These are phyloP conservation scores for Galemys pyrenaicus DNA, from an alignment of 2,113 vertebrate species.

Conservation along the genomic window DNA sequence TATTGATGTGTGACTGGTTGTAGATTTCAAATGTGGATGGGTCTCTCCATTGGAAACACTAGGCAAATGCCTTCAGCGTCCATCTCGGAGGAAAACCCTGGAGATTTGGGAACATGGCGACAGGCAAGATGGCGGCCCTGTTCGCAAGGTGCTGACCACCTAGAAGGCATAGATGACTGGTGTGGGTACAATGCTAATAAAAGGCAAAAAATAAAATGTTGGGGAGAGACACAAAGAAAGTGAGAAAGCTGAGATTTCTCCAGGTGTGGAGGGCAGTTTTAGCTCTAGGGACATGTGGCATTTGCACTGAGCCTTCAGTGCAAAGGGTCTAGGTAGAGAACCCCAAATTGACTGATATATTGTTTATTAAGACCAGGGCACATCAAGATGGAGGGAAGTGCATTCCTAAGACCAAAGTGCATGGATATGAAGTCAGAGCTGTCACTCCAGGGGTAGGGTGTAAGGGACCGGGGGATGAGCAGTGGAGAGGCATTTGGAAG, in stretches of 20 bases:
- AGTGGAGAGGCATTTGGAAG: not conserved
- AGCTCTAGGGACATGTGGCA: rapidly evolving
- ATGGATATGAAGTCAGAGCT: rapidly evolving
- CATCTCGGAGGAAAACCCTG: not conserved
- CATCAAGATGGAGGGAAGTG: not conserved
- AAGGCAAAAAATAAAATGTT: not conserved
- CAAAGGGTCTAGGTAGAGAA: not conserved
- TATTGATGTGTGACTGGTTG: not conserved
- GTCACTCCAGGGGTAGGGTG: not conserved
- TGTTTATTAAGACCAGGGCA: not conserved
- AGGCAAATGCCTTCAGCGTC: not conserved
- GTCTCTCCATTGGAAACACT: not conserved
- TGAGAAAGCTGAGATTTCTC: not conserved
- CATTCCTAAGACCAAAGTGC: not conserved
- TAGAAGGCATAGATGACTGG: not conserved
- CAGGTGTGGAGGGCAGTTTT: not conserved
- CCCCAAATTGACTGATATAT: not conserved
- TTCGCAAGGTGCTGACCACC: not conserved
- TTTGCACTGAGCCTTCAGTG: not conserved
- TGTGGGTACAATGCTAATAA: not conserved
- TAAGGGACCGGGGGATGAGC: rapidly evolving
- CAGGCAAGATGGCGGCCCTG: not conserved
- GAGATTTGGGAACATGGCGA: not conserved
- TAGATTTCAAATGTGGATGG: not conserved
- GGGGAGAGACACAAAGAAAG: not conserved